These are phyloP conservation scores for Listronotus oregonensis DNA, from an alignment of 1,140 invertebrate genomes.

Conservation along the genomic window DNA sequence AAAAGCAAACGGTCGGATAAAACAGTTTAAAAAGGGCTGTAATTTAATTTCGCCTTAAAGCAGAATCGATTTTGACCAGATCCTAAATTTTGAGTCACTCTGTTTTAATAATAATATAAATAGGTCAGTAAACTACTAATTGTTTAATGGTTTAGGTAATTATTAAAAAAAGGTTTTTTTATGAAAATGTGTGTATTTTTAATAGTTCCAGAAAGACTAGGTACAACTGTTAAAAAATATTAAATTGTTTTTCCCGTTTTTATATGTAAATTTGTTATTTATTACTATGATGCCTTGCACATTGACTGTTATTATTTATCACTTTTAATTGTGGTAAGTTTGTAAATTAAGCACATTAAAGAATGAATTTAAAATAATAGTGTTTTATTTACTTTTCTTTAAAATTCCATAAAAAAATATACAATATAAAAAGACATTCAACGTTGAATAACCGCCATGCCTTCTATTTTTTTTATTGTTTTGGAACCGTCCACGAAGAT, in stretches of 20 bases:
- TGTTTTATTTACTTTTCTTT: too few species aligned
- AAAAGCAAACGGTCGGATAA: too few species aligned
- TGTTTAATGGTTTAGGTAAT: neutral
- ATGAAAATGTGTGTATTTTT: slow-evolving; percentile 23
- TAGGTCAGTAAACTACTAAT: slow-evolving; percentile 19
- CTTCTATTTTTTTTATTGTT: too few species aligned
- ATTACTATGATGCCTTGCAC: slow-evolving; percentile 38
- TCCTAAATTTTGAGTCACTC: too few species aligned
- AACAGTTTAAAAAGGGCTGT: too few species aligned
- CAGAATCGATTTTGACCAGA: too few species aligned
- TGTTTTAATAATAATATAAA: too few species aligned
- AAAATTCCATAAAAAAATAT: too few species aligned
- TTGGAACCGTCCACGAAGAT: too few species aligned
- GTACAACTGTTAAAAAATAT: slow-evolving; percentile 14
- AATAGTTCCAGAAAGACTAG: slow-evolving; percentile 33
- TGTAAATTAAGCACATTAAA: slow-evolving; percentile 28
- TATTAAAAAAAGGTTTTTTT: slow-evolving; percentile 21
- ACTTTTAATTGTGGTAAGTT: slow-evolving; percentile 20
- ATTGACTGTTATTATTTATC: slow-evolving; percentile 38
- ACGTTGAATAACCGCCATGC: too few species aligned
- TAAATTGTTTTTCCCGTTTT: slow-evolving; percentile 30
- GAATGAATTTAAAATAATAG: slow-evolving; percentile 18
- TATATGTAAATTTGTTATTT: slow-evolving; percentile 37
- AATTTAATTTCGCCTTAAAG: too few species aligned
- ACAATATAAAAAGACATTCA: too few species aligned